Percentiles rank a stretch among this genome's conserved stretches.
Evolutionary conservation across 2,797 vertebrate genomes (phyloP).

Genomic region (Cheirogaleus major): DNA sequence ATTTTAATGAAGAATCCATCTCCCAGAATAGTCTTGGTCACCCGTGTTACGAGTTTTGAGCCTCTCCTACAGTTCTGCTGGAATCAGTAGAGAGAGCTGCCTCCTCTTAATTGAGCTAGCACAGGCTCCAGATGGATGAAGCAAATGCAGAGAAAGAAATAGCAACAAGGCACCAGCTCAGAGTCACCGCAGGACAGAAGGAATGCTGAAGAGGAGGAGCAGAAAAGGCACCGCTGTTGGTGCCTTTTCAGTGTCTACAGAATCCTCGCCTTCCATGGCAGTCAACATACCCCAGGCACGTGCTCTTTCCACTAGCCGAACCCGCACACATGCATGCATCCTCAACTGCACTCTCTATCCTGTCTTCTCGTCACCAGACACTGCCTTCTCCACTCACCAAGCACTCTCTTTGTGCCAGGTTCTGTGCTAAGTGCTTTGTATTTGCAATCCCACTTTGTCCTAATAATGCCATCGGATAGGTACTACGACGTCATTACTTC

Average conservation of each 20-base stretch:
- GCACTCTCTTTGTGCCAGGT: not conserved
- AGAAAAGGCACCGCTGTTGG: not conserved
- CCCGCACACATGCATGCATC: rapidly evolving
- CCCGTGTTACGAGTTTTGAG: not conserved
- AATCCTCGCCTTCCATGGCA: not conserved
- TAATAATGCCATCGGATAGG: not conserved
- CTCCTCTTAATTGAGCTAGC: not conserved
- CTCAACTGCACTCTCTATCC: not conserved
- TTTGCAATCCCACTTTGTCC: not conserved
- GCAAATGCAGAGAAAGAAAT: not conserved
- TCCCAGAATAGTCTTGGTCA: slow-evolving; percentile 24
- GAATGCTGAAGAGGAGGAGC: not conserved
- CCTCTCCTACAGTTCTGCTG: not conserved
- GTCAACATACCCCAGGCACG: too few species aligned
- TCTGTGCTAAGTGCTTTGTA: not conserved
- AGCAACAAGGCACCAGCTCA: not conserved
- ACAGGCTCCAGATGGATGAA: not conserved
- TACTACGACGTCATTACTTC: not conserved
- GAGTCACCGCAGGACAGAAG: not conserved
- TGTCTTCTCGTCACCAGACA: rapidly evolving
- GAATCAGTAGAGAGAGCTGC: not conserved
- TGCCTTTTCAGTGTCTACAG: not conserved
- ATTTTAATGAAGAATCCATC: slow-evolving; percentile 32
- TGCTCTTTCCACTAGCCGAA: not conserved
- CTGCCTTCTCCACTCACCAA: not conserved